Evolutionary conservation across 2,888 invertebrate genomes (phyloP).

Genomic region (Mesorhabditis sp.): DNA sequence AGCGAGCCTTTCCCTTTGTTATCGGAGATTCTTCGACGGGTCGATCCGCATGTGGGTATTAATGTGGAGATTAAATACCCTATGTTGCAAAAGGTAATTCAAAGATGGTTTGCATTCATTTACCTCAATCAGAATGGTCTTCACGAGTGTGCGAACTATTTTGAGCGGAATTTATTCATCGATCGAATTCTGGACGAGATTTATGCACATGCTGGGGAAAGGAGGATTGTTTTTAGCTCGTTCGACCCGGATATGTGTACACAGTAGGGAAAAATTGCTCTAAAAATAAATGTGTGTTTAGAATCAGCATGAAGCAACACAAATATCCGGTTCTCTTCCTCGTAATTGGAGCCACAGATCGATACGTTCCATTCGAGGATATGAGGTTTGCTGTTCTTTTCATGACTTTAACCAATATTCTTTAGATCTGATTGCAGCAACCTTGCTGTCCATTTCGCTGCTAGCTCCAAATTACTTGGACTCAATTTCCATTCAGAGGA

Average conservation of each 20-base stretch:
- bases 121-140: slow-evolving; percentile 59
- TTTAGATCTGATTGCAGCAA: slow-evolving; percentile 35
- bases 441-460: slow-evolving; percentile 52
- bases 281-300: slow-evolving; percentile 44
- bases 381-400: background rate
- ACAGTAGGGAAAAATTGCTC: slow-evolving; percentile 61
- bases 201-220: slow-evolving; percentile 72
- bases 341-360: slow-evolving; percentile 73
- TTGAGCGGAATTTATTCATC: slow-evolving; percentile 84
- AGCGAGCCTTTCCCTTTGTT: slow-evolving; percentile 81
- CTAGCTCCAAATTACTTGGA: slow-evolving; percentile 63
- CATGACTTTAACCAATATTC: background rate
- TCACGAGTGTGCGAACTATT: slow-evolving; percentile 58
- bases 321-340: slow-evolving; percentile 92
- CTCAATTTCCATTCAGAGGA: slow-evolving; percentile 90
- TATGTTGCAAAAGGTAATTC: slow-evolving; percentile 65
- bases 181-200: slow-evolving; percentile 80
- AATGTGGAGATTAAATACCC: slow-evolving; percentile 98
- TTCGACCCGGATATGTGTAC: slow-evolving; percentile 94
- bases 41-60: slow-evolving; percentile 84
- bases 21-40: slow-evolving; percentile 73
- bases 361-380: slow-evolving; percentile 64
- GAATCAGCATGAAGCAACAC: slow-evolving; percentile 86
- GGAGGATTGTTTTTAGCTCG: slow-evolving; percentile 88
- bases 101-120: background rate